Base-by-base conservation (phyloP, 2,797 vertebrate species). In the Danio kyathit region DNA sequence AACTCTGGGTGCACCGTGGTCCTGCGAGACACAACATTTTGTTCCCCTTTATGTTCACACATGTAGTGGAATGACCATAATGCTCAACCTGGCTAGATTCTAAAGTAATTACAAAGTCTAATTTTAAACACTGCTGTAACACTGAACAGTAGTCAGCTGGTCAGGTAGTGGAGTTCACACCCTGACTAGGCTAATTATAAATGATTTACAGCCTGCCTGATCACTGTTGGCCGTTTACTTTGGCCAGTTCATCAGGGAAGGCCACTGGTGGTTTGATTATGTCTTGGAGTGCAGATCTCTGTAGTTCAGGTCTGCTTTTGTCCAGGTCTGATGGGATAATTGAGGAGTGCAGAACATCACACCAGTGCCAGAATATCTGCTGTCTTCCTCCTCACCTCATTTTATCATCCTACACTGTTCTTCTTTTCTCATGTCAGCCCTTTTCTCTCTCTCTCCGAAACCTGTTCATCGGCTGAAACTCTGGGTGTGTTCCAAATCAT, bases 321-420 rank as follows among this genome's bases (percentile, higher is more conserved):
- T 54, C 67, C 16, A 10, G 49, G 49, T 38, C 49, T 54, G 49
- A 71, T 71, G 67, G 49, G 49, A 41, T 71, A 71, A 71, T 71
- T 54, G 67, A 49, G 67, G 49, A 6, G 67, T 71, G 49, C 48
- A 7, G 66, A 29, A 52, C 52, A 49, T 70, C 67, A 21, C 48
- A 8, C 61, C 67, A 60, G 19, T 40, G 46, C 29, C 38, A 46
- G 48, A 51, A 29, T 75, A 46, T 70, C 70, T 59, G 57, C 49
- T 41, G 29, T 66, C n/a, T 21, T 10, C 5, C 54, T 19, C 46
- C 64, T 54, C 54, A 59, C 43, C 21, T 14, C 48, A 17, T 51
- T 11, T 43, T 44, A 43, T 64, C 29, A 65, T 44, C 49, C 60
- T 44, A 0, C n/a, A n/a, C n/a, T 49, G 74, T n/a, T 67, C 52